phyloP scores from a whole-genome alignment of 2,888 invertebrate genomes.

The Zygothrica quintamaculata region DNA sequence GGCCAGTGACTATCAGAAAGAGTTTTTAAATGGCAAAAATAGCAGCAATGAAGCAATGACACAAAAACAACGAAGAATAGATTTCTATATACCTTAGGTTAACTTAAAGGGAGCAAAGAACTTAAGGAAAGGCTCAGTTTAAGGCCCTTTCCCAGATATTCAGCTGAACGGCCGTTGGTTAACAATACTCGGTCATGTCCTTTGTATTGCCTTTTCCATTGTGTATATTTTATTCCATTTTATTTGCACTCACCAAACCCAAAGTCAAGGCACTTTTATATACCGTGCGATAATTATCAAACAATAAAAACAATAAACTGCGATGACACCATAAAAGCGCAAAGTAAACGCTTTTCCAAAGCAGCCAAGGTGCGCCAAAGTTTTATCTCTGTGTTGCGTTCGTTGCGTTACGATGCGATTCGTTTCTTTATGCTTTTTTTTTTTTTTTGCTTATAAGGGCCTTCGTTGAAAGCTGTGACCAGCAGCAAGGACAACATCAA shows the following conservation, averaged over 20 bases:
- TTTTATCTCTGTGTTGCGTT: constrained; percentile 64
- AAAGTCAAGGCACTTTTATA: constrained; percentile 51
- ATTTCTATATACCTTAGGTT: constrained; percentile 20
- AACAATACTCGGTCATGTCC: constrained; percentile 43
- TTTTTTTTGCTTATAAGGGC: constrained; percentile 50
- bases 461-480: constrained; percentile 58
- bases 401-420: no score
- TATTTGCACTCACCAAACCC: constrained; percentile 51
- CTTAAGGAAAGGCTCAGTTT: constrained; percentile 16
- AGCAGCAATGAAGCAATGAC: constrained; percentile 2
- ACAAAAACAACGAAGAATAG: not conserved
- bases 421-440: constrained; percentile 41
- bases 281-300: constrained; percentile 74
- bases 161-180: not conserved
- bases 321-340: constrained; percentile 67
- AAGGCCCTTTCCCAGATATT: constrained; percentile 32
- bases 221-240: constrained; percentile 57
- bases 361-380: constrained; percentile 66
- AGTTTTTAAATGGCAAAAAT: constrained; percentile 19
- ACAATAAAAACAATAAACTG: constrained; percentile 77
- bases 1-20: constrained; percentile 38
- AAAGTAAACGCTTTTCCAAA: constrained; percentile 13
- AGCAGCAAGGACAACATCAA: constrained; percentile 51
- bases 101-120: constrained; percentile 12
- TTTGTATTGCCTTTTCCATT: constrained; percentile 41